These are phyloP conservation scores for Hylaeus volcanicus DNA, from an alignment of 1,140 invertebrate genomes.

Conservation along the genomic window DNA sequence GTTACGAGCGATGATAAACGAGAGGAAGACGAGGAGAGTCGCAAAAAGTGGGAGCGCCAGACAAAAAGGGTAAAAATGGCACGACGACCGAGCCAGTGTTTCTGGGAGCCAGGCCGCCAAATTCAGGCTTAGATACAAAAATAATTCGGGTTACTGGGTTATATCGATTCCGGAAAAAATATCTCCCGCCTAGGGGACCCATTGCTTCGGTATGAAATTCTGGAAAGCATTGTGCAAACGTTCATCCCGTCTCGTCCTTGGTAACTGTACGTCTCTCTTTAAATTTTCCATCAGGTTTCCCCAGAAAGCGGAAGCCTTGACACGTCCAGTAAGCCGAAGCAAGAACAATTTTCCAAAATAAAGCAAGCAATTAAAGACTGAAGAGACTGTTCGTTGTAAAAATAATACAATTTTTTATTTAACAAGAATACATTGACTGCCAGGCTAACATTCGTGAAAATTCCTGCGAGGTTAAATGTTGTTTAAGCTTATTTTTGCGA, in stretches of 20 bases:
- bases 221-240: not conserved
- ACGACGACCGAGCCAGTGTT: not conserved
- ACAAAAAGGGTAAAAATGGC: constrained; percentile 6
- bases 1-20: not conserved
- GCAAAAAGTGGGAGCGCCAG: not conserved
- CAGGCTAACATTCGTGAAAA: no score
- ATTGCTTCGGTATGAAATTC: not conserved
- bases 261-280: no score
- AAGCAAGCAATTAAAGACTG: no score
- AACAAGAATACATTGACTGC: no score
- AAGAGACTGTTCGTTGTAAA: no score
- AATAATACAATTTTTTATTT: no score
- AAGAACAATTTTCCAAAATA: no score
- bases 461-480: no score
- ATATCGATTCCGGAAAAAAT: constrained; percentile 14
- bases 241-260: not conserved
- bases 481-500: no score
- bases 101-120: not conserved
- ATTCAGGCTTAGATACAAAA: constrained; percentile 11
- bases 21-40: not conserved
- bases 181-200: not conserved
- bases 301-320: no score
- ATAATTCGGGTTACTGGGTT: constrained; percentile 36
- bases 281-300: not conserved
- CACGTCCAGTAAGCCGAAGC: no score